phyloP scores from a whole-genome alignment of 1,140 invertebrate species.

The Bilobella aurantiaca region DNA sequence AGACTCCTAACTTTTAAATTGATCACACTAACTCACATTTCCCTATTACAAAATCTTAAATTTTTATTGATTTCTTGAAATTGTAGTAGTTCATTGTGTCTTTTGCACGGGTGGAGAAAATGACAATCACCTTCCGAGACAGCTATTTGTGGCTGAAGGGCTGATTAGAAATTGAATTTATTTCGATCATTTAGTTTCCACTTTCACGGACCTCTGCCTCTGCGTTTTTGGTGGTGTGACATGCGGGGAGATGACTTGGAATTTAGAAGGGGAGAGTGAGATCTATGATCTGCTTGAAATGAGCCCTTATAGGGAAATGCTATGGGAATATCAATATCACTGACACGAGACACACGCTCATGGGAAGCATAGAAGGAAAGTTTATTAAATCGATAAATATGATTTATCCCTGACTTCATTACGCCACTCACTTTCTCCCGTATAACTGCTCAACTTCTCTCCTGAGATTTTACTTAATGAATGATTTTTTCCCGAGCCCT shows the following conservation, averaged over 20 bases:
- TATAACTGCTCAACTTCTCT: background rate
- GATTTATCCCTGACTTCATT: constrained; percentile 8
- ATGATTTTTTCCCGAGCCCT: background rate
- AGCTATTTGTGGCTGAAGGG: background rate
- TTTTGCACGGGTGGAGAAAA: no score
- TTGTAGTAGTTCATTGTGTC: no score
- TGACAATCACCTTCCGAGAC: no score
- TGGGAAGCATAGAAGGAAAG: no score
- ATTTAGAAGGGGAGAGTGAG: background rate
- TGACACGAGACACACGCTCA: no score
- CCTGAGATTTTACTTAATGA: background rate
- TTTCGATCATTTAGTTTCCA: background rate
- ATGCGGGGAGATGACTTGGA: background rate
- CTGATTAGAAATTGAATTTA: background rate
- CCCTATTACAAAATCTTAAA: no score
- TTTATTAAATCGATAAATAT: constrained; percentile 9
- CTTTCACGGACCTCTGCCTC: background rate
- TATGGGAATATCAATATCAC: no score
- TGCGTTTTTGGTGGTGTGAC: background rate
- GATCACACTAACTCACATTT: no score
- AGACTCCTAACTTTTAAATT: no score
- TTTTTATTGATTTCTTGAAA: no score
- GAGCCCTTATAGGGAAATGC: no score
- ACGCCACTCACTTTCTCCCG: background rate
- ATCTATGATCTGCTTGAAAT: background rate